Conservation (phyloP, 2,113 vertebrate species). For the Prionailurus viverrinus region DNA sequence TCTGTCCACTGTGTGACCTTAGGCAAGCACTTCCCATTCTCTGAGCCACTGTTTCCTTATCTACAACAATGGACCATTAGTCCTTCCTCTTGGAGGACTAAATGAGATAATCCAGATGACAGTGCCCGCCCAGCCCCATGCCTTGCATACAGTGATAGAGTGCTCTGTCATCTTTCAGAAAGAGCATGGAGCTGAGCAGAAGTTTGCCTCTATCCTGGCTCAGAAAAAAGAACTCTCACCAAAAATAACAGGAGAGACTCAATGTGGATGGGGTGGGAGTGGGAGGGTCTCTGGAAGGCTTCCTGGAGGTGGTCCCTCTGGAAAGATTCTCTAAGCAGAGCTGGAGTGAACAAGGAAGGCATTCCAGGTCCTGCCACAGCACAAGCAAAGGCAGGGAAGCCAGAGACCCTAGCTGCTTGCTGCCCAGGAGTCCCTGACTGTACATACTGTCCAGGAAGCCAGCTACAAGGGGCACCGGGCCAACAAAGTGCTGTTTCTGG, state of each 20-base stretch:
- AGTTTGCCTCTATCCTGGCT: not conserved
- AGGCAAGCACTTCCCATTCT: not conserved
- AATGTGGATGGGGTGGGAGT: not conserved
- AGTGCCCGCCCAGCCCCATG: fast-evolving
- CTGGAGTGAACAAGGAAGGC: not conserved
- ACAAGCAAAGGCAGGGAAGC: not conserved
- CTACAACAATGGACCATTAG: not conserved
- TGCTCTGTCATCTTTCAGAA: not conserved
- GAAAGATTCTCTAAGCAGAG: not conserved
- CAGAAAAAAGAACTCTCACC: not conserved
- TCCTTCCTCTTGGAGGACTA: not conserved
- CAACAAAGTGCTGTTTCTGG: conserved; percentile 94
- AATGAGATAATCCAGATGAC: not conserved
- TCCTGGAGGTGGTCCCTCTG: not conserved
- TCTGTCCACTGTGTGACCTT: not conserved
- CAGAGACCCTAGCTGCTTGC: not conserved
- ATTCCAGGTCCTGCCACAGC: not conserved
- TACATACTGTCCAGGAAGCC: conserved; percentile 89
- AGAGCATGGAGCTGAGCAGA: not conserved
- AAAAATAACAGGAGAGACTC: not conserved
- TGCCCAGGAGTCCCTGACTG: not conserved
- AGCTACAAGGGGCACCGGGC: conserved; percentile 91
- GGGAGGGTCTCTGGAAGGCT: not conserved
- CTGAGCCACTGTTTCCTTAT: not conserved
- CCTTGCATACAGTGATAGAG: not conserved